Evolutionary conservation across 2,888 invertebrate species (phyloP), one percentile per base, ranked within the genome.

Genomic region (Pherbina coryleti): DNA sequence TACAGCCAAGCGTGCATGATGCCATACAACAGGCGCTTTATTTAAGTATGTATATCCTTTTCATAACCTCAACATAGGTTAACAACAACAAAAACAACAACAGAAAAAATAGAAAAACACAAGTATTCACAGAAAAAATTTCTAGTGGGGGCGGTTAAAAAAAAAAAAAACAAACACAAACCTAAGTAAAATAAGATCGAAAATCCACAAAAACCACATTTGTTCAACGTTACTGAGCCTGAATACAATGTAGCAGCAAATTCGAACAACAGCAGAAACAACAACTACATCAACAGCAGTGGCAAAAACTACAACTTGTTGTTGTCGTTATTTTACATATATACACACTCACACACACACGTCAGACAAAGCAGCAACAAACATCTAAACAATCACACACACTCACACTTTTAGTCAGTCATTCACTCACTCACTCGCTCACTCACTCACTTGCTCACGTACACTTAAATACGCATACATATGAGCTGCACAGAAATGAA

Each of bases 141-240:
- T 7, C 57, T 19, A 25, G 11, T 19, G 28, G 11, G 5, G 28
- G 22, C 25, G 28, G 11, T 1, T 25, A 60, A 4, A 60, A 25
- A 9, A 60, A 60, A 60, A 25, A 22, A 3, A 14, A 28, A 64
- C 62, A 25, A 70, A 53, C 22, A 31, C 31, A 22, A 71, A 53
- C 25, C 25, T 14, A 49, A 22, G 22, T 28, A 69, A 69, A 69
- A 69, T 51, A 25, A 78, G 57, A 72, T 72, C 75, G 72, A 78
- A 76, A 78, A 78, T 73, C 73, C 78, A 78, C 78, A 78, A 76
- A 75, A 78, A 76, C 78, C 78, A 62, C 76, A 78, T 67, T 67
- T 72, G 78, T 72, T 69, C 51, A 51, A 28, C 69, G 28, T 69
- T 25, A 31, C 31, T 31, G 34, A n/a, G 22, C 64, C 11, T 31